Evolutionary conservation across 2,888 invertebrate species (phyloP).

Genomic region (Philopedon plagiatum): DNA sequence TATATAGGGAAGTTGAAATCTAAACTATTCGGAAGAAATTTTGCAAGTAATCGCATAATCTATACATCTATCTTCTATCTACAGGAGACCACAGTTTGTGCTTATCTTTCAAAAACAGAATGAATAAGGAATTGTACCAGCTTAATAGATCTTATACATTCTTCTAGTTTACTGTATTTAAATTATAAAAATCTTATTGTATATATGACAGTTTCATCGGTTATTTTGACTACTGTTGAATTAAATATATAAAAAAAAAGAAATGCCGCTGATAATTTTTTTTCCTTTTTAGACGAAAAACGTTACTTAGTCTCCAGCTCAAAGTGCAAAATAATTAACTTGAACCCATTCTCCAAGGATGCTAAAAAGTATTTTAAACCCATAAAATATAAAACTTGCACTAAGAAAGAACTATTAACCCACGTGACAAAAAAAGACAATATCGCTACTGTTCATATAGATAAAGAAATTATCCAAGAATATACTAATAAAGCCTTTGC

Average conservation of each 20-base stretch:
- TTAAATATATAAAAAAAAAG: background rate
- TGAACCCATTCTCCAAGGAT: constrained; percentile 74
- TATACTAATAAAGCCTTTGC: constrained; percentile 59
- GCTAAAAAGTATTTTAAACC: constrained; percentile 71
- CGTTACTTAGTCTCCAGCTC: constrained; percentile 74
- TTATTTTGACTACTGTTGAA: no score
- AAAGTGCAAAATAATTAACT: constrained; percentile 75
- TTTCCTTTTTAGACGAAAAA: constrained; percentile 54
- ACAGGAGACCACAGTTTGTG: no score
- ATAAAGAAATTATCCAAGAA: constrained; percentile 58
- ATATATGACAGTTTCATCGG: no score
- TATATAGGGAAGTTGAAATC: no score
- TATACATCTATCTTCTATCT: no score
- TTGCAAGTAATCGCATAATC: no score
- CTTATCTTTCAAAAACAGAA: no score
- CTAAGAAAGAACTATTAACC: constrained; percentile 64
- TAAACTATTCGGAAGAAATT: no score
- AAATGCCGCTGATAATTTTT: background rate
- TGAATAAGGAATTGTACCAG: no score
- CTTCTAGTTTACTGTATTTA: no score
- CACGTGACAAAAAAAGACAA: constrained; percentile 62
- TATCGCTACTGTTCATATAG: constrained; percentile 62
- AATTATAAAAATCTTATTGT: no score
- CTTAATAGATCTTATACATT: no score
- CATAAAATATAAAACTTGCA: constrained; percentile 72